Evolutionary conservation across 2,113 vertebrate species (phyloP).

Genomic region (human (Homo sapiens)): GRCh38 chr12:70542001-70542500

Average conservation of each 20-base stretch:
- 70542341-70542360: too few relatives aligned
- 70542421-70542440: too few relatives aligned
- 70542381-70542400: too few relatives aligned
- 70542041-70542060: neutral
- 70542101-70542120: neutral
- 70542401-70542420: too few relatives aligned
- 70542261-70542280: neutral
- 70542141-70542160: neutral
- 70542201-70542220: neutral
- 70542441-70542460: too few relatives aligned
- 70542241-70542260: constrained; percentile 15
- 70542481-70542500: too few relatives aligned
- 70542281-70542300: neutral
- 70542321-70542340: too few relatives aligned
- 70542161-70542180: neutral
- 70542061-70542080: neutral
- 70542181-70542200: neutral
- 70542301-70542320: too few relatives aligned
- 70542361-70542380: too few relatives aligned
- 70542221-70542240: neutral
- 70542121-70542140: neutral
- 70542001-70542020: neutral
- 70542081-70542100: neutral
- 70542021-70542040: neutral
- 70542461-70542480: too few relatives aligned